Conservation (phyloP, 2,888 invertebrate species). For the Tipula unca region DNA sequence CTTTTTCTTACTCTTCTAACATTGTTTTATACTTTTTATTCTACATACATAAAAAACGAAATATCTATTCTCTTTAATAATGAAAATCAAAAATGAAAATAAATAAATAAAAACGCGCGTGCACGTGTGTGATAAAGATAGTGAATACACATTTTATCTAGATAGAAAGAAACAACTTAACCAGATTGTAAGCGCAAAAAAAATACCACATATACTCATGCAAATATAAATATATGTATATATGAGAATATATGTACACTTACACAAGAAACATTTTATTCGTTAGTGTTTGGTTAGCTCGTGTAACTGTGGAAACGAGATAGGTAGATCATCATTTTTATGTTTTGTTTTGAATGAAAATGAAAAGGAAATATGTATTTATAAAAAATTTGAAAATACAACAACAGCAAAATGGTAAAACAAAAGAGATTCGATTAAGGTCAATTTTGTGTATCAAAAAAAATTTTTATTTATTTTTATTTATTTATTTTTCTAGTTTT, state of each 20-base stretch:
- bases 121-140: not conserved
- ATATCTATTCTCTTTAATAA: not conserved
- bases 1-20: not conserved
- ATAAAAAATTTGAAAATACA: not conserved
- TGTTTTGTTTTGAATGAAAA: conserved; percentile 4
- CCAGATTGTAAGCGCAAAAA: not conserved
- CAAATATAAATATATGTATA: too few species aligned
- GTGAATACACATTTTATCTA: not conserved
- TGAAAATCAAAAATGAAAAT: conserved; percentile 8
- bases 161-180: not conserved
- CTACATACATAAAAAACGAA: not conserved
- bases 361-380: not conserved
- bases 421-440: not conserved
- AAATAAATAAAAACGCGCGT: conserved; percentile 14
- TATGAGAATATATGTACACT: not conserved
- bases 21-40: not conserved
- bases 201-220: not conserved
- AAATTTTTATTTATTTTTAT: not conserved
- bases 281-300: not conserved
- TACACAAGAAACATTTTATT: not conserved
- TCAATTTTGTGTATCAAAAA: not conserved
- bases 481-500: not conserved
- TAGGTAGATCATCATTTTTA: not conserved
- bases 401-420: not conserved
- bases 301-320: conserved; percentile 16